A percentile compares a stretch with the other conserved stretches of the same genome.
These are phyloP conservation scores for Pantherophis alleghaniensis DNA, from an alignment of 2,797 vertebrate species.

Conservation along the genomic window DNA sequence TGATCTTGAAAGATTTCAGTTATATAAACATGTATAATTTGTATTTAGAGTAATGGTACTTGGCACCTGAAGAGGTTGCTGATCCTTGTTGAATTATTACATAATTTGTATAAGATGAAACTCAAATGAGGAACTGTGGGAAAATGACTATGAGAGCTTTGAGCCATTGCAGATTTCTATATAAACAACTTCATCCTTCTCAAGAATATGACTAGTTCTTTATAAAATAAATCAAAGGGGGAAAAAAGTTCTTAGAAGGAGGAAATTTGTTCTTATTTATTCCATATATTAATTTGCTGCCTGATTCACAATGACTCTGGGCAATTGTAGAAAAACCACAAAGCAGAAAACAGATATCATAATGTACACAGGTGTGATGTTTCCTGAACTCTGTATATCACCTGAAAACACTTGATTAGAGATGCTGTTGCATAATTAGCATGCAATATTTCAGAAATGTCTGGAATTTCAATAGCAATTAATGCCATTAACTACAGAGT, in stretches of 20 bases:
- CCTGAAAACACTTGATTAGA: constrained; percentile 12
- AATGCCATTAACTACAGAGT: background rate
- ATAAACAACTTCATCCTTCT: background rate
- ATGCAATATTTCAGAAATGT: background rate
- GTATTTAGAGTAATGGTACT: background rate
- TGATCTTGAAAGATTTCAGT: background rate
- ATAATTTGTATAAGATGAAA: background rate
- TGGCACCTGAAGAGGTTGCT: background rate
- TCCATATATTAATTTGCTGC: background rate
- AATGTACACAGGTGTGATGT: background rate
- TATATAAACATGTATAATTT: background rate
- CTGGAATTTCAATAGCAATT: background rate
- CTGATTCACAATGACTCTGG: background rate
- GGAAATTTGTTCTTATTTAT: background rate
- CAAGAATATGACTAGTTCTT: background rate
- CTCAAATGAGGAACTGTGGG: background rate
- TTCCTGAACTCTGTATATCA: background rate
- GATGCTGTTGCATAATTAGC: constrained; percentile 21
- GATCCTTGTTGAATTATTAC: background rate
- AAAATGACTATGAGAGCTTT: background rate
- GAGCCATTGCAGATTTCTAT: background rate
- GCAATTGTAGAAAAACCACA: background rate
- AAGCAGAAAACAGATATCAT: background rate
- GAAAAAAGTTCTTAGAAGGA: background rate
- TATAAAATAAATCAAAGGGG: background rate